Percentiles rank a stretch among this genome's conserved stretches.
Conservation (phyloP, 1,140 invertebrate species). For the Drosophila jambulina region DNA sequence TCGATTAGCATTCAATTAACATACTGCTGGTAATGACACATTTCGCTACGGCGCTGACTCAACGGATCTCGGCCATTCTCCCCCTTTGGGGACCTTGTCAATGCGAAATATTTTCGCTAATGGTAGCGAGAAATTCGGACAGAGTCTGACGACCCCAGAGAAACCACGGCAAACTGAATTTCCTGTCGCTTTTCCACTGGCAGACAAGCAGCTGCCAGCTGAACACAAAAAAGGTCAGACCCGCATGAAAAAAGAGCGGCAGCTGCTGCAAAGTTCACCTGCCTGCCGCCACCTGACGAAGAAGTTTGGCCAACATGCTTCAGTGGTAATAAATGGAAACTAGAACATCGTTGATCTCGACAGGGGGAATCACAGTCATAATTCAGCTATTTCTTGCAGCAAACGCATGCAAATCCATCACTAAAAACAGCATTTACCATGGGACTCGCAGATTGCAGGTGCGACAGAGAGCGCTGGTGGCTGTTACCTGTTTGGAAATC, state of each 20-base stretch:
- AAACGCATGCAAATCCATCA: slow-evolving; percentile 49
- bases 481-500: slow-evolving; percentile 59
- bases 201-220: slow-evolving; percentile 45
- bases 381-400: slow-evolving; percentile 32
- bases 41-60: slow-evolving; percentile 24
- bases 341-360: slow-evolving; percentile 41
- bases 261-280: slow-evolving; percentile 51
- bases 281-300: slow-evolving; percentile 19
- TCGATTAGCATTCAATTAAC: slow-evolving; percentile 50
- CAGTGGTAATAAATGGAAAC: slow-evolving; percentile 14
- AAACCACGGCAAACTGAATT: slow-evolving; percentile 46
- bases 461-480: slow-evolving; percentile 19
- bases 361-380: slow-evolving; percentile 30
- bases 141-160: slow-evolving; percentile 47
- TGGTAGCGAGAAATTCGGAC: slow-evolving; percentile 25
- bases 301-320: slow-evolving; percentile 32
- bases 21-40: slow-evolving; percentile 48
- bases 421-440: slow-evolving; percentile 35
- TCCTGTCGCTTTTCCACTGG: slow-evolving; percentile 37
- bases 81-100: slow-evolving; percentile 48
- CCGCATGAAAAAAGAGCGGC: slow-evolving; percentile 34
- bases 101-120: slow-evolving; percentile 54
- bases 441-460: slow-evolving; percentile 23
- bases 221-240: slow-evolving; percentile 45
- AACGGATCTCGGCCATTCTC: slow-evolving; percentile 22